phyloP scores from a whole-genome alignment of 2,888 invertebrate genomes.

The Tachina grossa region DNA sequence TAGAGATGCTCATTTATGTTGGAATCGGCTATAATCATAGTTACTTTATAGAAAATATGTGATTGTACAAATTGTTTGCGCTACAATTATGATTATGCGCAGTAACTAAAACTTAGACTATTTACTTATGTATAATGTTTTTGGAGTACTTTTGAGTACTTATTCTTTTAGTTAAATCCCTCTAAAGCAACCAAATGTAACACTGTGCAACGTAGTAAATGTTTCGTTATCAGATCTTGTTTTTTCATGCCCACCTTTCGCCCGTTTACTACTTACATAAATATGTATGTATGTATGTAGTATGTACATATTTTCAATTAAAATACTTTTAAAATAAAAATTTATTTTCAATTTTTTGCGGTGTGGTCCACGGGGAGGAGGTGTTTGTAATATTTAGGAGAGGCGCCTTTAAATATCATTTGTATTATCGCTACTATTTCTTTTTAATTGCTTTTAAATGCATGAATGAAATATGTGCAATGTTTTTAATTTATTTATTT shows the following conservation, averaged over 20 bases:
- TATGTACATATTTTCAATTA: slow-evolving; percentile 36
- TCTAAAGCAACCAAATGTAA: too few species aligned
- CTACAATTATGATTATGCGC: too few species aligned
- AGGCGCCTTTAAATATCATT: slow-evolving; percentile 56
- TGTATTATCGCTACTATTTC: slow-evolving; percentile 39
- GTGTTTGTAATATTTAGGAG: slow-evolving; percentile 17
- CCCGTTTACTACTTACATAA: neutral
- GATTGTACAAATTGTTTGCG: too few species aligned
- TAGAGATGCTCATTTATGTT: too few species aligned
- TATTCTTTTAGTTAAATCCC: too few species aligned
- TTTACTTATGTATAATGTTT: too few species aligned
- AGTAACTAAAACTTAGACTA: too few species aligned
- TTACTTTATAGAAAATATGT: too few species aligned
- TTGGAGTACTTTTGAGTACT: too few species aligned
- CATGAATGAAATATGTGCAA: slow-evolving; percentile 60
- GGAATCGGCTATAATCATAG: too few species aligned
- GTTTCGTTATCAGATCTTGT: slow-evolving; percentile 42
- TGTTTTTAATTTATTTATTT: slow-evolving; percentile 50
- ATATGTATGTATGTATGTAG: too few species aligned
- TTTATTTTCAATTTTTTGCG: neutral
- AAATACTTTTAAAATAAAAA: slow-evolving; percentile 40
- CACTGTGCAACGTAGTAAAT: slow-evolving; percentile 2
- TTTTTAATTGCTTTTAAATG: slow-evolving; percentile 63
- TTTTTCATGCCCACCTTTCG: slow-evolving; percentile 32
- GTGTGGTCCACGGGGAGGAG: neutral